These are phyloP conservation scores for Panthera uncia DNA, from an alignment of 2,113 vertebrate species.

Conservation along the genomic window DNA sequence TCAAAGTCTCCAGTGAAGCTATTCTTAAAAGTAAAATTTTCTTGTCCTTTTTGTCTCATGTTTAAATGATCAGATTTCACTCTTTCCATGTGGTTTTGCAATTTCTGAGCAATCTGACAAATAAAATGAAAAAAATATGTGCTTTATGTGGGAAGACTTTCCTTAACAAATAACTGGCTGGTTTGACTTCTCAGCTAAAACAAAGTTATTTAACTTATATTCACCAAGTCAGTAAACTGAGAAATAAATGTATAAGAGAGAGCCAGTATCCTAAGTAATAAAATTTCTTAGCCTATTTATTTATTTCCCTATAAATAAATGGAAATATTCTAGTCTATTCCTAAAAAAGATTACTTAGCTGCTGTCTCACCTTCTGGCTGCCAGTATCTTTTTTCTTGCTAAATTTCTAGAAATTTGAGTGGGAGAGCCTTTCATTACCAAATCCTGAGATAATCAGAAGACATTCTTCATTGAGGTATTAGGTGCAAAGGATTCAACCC, in stretches of 20 bases:
- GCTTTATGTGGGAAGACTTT: slow-evolving; percentile 15
- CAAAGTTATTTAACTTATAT: slow-evolving; percentile 26
- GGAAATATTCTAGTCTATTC: background rate
- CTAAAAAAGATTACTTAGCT: background rate
- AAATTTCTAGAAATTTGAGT: slow-evolving; percentile 33
- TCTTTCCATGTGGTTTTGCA: background rate
- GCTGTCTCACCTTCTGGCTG: background rate
- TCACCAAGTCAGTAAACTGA: background rate
- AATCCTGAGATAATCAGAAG: background rate
- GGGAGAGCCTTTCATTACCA: background rate
- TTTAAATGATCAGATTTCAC: background rate
- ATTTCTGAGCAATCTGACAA: slow-evolving; percentile 24
- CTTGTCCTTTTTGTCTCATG: background rate
- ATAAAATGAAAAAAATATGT: slow-evolving; percentile 35
- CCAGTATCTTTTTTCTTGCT: background rate
- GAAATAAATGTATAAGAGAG: background rate
- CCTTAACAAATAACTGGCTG: background rate
- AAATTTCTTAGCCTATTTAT: background rate
- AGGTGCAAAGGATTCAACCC: background rate
- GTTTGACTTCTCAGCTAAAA: background rate
- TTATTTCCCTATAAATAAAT: background rate
- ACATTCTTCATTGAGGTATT: background rate
- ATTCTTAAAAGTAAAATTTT: background rate
- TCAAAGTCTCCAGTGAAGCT: background rate
- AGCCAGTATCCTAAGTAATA: slow-evolving; percentile 2